These are phyloP conservation scores for Eulithis testata DNA, from an alignment of 2,888 invertebrate genomes.

Conservation along the genomic window DNA sequence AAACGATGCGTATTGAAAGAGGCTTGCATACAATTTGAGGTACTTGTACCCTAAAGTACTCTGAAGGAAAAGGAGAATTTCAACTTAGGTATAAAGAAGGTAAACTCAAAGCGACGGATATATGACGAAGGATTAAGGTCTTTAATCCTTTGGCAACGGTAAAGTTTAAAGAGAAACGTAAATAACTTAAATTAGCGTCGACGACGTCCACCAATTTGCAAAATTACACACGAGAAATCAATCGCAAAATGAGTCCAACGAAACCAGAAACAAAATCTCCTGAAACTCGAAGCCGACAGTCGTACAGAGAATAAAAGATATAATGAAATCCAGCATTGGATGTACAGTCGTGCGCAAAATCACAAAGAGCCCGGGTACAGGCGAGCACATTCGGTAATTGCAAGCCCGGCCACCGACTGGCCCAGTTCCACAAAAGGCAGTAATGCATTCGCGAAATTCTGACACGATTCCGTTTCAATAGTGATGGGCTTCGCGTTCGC, in stretches of 20 bases:
- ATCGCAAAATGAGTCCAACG: slow-evolving; percentile 42
- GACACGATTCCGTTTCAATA: slow-evolving; percentile 49
- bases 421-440: slow-evolving; percentile 57
- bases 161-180: background rate
- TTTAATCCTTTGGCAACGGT: background rate
- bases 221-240: slow-evolving; percentile 41
- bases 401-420: slow-evolving; percentile 53
- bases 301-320: slow-evolving; percentile 46
- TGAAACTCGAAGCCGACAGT: slow-evolving; percentile 45
- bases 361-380: slow-evolving; percentile 56
- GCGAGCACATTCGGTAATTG: slow-evolving; percentile 59
- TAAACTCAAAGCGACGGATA: background rate
- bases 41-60: background rate
- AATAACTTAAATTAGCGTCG: background rate
- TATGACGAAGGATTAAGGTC: background rate
- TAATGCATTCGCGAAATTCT: slow-evolving; percentile 62
- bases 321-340: slow-evolving; percentile 42
- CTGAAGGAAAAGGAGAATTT: too few species aligned
- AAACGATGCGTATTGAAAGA: slow-evolving; percentile 33
- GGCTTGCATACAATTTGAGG: slow-evolving; percentile 12
- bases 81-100: too few species aligned
- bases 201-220: slow-evolving; percentile 28
- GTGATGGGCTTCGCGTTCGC: slow-evolving; percentile 45
- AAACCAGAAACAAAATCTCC: slow-evolving; percentile 51
- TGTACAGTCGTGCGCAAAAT: slow-evolving; percentile 50